These are phyloP conservation scores for Agrotis ipsilon DNA, from an alignment of 2,888 invertebrate species.

Conservation along the genomic window DNA sequence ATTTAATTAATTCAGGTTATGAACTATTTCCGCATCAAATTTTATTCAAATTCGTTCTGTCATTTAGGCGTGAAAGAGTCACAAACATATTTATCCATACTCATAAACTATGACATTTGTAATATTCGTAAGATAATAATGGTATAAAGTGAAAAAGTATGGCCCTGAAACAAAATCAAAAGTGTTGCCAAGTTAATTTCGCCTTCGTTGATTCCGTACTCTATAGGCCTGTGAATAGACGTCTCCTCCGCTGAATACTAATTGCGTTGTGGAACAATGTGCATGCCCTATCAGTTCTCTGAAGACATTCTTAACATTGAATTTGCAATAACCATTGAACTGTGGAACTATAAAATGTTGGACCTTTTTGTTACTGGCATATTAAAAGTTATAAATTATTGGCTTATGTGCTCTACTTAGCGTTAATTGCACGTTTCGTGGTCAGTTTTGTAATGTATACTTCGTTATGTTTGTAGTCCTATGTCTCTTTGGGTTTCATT, in stretches of 20 bases:
- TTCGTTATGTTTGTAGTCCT: background rate
- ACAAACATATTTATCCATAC: too few relatives aligned
- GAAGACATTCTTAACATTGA: conserved; percentile 68
- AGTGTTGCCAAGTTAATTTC: background rate
- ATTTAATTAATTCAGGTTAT: too few relatives aligned
- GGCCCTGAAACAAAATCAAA: too few relatives aligned
- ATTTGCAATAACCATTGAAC: conserved; percentile 60
- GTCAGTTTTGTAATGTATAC: background rate
- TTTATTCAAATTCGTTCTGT: too few relatives aligned
- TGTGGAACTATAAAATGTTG: conserved; percentile 60
- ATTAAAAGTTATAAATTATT: conserved; percentile 11
- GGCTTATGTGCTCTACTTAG: conserved; percentile 18
- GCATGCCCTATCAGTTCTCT: conserved; percentile 81
- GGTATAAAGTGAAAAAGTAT: too few relatives aligned
- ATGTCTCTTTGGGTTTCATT: background rate
- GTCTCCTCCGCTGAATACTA: conserved; percentile 77
- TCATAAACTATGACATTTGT: too few relatives aligned
- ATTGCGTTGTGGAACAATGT: conserved; percentile 74
- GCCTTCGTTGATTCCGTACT: background rate
- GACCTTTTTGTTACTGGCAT: conserved; percentile 19
- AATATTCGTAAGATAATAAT: too few relatives aligned
- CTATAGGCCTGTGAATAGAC: conserved; percentile 61
- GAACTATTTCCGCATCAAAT: too few relatives aligned
- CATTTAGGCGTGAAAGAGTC: too few relatives aligned
- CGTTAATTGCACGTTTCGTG: conserved; percentile 6